A percentile compares a stretch with the other conserved stretches of the same genome.
Conservation (phyloP, 2,797 vertebrate genomes). For the Coluber constrictor region DNA sequence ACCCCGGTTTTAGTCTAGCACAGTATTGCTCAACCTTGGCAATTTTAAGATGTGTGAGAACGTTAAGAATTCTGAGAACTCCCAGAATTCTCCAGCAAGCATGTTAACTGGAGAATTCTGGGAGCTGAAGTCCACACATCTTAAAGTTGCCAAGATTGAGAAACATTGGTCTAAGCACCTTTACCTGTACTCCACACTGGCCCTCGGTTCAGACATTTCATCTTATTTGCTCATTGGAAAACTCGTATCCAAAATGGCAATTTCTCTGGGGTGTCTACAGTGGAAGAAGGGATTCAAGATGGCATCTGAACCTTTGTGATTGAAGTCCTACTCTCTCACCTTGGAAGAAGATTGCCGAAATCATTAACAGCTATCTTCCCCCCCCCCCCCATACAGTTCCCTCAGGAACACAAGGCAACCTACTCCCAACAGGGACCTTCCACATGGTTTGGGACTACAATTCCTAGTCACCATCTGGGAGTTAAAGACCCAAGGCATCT, state of each 20-base stretch:
- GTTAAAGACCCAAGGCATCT: not conserved
- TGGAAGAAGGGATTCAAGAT: not conserved
- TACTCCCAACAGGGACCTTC: not conserved
- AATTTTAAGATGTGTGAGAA: not conserved
- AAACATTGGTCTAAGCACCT: no score
- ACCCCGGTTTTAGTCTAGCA: not conserved
- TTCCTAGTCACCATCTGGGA: not conserved
- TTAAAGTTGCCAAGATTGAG: not conserved
- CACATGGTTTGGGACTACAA: not conserved
- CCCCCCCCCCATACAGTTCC: not conserved
- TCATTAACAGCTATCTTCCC: not conserved
- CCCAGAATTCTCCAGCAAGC: not conserved
- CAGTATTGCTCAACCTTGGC: not conserved
- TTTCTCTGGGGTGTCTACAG: not conserved
- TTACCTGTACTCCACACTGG: not conserved
- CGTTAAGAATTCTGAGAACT: not conserved
- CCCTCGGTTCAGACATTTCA: not conserved
- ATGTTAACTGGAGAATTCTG: not conserved
- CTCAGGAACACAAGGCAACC: not conserved
- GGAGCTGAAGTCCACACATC: not conserved
- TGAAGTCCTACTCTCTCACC: not conserved
- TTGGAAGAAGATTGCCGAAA: not conserved
- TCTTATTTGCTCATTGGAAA: not conserved
- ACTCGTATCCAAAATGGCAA: not conserved
- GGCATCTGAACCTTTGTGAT: not conserved